Evolutionary conservation across 2,888 invertebrate species (phyloP), one percentile per base, ranked within the genome.

Genomic region (Vannuccia rotundouncinata): DNA sequence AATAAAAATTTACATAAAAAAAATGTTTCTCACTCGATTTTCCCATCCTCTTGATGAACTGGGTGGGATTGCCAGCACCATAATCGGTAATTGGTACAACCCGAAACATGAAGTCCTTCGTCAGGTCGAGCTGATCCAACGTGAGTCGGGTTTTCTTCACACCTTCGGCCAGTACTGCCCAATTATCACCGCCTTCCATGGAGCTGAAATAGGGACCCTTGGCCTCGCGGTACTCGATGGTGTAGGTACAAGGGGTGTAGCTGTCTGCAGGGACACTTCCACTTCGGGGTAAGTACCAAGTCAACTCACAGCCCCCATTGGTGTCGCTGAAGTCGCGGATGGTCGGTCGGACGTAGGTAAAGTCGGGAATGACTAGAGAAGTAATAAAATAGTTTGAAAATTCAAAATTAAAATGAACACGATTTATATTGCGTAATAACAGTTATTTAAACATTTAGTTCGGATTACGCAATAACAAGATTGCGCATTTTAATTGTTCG

Each of bases 21-120:
- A n/a, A n/a, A n/a, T n/a, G n/a, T 27, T 75, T 13, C 29, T 75
- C 75, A 75, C 75, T 75, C 28, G 75, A 31, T 31, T 28, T 75
- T 22, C 75, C 29, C 29, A 79, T 79, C 30, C 74, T 25, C 31
- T 79, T 79, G 73, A 80, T 31, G 30, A 31, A 1, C 79, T 81
- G 31, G 1, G 79, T 73, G 2, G 81, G 74, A 25, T 73, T 74
- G 1, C 81, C 81, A 1, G 17, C 28, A 27, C 81, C 79, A 66
- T 59, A 81, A 59, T 81, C 81, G 5, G 78, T 81, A 1, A 80
- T 31, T 80, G 81, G 79, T 10, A 81, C 27, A 73, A 81, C 80
- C 31, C 81, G 29, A 13, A 81, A 28, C 27, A 45, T 22, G 29
- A 31, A 80, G n/a, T 81, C 80, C 17, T n/a, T 10, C 28, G 22